Conservation (phyloP, 1,140 invertebrate genomes). For the Macrobrachium rosenbergii region DNA sequence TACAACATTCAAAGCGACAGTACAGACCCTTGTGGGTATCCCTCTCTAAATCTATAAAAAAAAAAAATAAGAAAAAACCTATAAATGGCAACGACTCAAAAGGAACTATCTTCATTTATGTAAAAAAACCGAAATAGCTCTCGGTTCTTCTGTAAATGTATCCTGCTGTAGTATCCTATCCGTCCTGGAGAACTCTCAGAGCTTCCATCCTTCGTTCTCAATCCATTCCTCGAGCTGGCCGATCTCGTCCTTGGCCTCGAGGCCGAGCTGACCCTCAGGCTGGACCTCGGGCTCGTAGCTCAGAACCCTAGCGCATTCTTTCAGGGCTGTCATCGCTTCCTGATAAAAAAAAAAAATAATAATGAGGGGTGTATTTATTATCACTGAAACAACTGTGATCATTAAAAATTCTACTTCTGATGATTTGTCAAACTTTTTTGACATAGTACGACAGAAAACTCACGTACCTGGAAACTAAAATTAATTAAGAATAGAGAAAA, state of each 20-base stretch:
- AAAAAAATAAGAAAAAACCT: too few species aligned
- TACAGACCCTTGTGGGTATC: too few species aligned
- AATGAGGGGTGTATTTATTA: not conserved
- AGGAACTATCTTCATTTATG: not conserved
- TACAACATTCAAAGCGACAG: too few species aligned
- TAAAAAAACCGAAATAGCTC: not conserved
- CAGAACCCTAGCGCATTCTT: conserved; percentile 41
- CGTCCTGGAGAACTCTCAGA: not conserved
- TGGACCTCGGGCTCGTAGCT: conserved; percentile 74
- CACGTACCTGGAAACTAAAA: too few species aligned
- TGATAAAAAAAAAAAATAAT: conserved; percentile 69
- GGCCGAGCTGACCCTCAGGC: conserved; percentile 87
- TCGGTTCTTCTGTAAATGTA: conserved; percentile 17
- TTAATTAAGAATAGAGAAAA: too few species aligned
- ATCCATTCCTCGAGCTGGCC: conserved; percentile 76
- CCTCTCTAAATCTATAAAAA: too few species aligned
- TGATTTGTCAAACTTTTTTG: too few species aligned
- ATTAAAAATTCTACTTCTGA: not conserved
- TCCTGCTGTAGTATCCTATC: not conserved
- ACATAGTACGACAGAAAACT: too few species aligned
- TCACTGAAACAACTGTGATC: too few species aligned
- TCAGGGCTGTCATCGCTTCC: conserved; percentile 40
- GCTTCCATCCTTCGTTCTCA: conserved; percentile 36
- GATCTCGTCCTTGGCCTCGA: conserved; percentile 79
- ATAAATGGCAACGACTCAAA: too few species aligned